These are phyloP conservation scores for Pteromalus puparum DNA, from an alignment of 1,140 invertebrate genomes.

Conservation along the genomic window DNA sequence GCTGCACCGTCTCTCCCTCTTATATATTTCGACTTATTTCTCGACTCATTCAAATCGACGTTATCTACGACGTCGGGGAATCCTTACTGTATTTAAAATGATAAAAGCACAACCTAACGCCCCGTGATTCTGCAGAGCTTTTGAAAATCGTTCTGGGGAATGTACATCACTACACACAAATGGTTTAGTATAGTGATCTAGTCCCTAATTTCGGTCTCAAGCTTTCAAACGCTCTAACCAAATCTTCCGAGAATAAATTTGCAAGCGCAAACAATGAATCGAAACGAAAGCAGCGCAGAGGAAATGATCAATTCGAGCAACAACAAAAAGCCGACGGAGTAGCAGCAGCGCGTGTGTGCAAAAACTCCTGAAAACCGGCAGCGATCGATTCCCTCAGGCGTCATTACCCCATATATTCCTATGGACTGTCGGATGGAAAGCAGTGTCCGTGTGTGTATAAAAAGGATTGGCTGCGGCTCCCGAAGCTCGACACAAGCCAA, in stretches of 20 bases:
- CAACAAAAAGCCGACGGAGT: too few species aligned
- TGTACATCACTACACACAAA: too few species aligned
- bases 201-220: too few species aligned
- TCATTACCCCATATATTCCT: conserved; percentile 31
- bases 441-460: conserved; percentile 16
- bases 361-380: background rate
- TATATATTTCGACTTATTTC: background rate
- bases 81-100: background rate
- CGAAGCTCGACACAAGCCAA: conserved; percentile 5
- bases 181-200: too few species aligned
- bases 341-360: too few species aligned
- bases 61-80: background rate
- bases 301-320: background rate
- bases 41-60: background rate
- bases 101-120: too few species aligned
- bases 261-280: background rate
- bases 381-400: conserved; percentile 24
- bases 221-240: too few species aligned
- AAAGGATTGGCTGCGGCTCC: background rate
- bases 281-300: background rate
- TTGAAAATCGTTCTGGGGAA: background rate
- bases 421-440: background rate
- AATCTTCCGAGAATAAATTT: background rate
- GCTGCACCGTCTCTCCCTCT: background rate
- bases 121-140: background rate